A percentile compares a stretch with the other conserved stretches of the same genome.
Conservation (phyloP, 2,888 invertebrate genomes). For the Drosophila putrida region DNA sequence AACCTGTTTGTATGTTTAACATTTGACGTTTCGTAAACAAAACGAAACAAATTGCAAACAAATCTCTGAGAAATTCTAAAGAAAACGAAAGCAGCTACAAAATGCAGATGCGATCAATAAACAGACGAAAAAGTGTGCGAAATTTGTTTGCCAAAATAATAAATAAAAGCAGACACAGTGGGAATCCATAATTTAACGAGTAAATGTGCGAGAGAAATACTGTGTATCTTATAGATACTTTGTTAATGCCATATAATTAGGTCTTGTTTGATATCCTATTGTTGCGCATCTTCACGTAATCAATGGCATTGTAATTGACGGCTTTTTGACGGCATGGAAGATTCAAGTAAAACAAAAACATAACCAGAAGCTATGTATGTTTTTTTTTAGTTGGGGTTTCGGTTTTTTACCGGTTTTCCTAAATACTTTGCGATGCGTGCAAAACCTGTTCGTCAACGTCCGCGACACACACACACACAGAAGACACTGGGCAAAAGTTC, state of each 20-base stretch:
- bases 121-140: constrained; percentile 5
- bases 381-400: constrained; percentile 10
- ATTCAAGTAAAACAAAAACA: constrained; percentile 2
- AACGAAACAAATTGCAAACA: constrained; percentile 23
- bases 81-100: constrained; percentile 32
- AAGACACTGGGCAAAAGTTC: constrained; percentile 25
- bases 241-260: not conserved
- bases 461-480: constrained; percentile 1
- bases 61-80: constrained; percentile 10
- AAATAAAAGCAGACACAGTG: not conserved
- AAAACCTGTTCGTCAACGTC: constrained; percentile 47
- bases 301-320: constrained; percentile 49
- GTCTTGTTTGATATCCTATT: constrained; percentile 3
- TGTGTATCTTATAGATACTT: constrained; percentile 11
- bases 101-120: not conserved
- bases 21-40: constrained; percentile 34
- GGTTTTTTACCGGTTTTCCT: constrained; percentile 48
- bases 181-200: not conserved
- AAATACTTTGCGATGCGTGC: constrained; percentile 29
- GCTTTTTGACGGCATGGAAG: constrained; percentile 26
- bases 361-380: constrained; percentile 10
- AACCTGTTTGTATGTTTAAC: constrained; percentile 31
- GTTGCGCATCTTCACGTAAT: constrained; percentile 35
- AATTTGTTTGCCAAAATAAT: constrained; percentile 19
- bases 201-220: not conserved